Evolutionary conservation across 64 coral and sea anemone species (phyloP).

Genomic region (Montipora cactus): DNA sequence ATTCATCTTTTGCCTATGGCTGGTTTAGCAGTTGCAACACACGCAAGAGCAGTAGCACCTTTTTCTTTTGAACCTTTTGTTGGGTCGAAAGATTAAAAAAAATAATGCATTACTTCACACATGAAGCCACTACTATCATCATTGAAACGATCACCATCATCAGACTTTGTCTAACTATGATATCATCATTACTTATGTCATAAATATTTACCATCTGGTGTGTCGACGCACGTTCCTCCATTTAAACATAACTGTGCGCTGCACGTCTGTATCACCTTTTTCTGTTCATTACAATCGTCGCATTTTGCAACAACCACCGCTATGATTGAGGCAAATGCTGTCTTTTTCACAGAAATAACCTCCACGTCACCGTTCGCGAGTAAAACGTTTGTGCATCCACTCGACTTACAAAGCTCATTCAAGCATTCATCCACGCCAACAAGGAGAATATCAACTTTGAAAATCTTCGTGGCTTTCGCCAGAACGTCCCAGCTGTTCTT

Average conservation of each 20-base stretch:
- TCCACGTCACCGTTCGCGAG: conserved; percentile 69
- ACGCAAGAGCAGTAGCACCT: too few relatives aligned
- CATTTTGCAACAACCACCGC: conserved; percentile 59
- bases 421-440: conserved; percentile 91
- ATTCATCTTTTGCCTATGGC: too few relatives aligned
- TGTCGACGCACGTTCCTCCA: conserved; percentile 80
- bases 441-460: conserved; percentile 33
- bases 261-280: conserved; percentile 28
- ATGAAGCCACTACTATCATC: too few relatives aligned
- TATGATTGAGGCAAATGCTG: conserved; percentile 80
- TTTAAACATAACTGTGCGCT: conserved; percentile 64
- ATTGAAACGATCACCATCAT: too few relatives aligned
- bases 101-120: too few relatives aligned
- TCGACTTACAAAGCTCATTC: conserved; percentile 69
- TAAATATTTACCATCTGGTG: conserved; percentile 74
- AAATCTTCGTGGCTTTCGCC: background rate
- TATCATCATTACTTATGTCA: background rate
- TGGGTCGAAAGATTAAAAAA: too few relatives aligned
- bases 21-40: too few relatives aligned
- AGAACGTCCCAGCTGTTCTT: conserved; percentile 53
- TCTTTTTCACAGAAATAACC: conserved; percentile 37
- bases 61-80: too few relatives aligned
- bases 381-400: conserved; percentile 71
- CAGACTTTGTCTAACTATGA: background rate
- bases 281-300: conserved; percentile 61